Base-by-base conservation (phyloP, 1,140 invertebrate genomes). In the Drosophila simulans region DNA sequence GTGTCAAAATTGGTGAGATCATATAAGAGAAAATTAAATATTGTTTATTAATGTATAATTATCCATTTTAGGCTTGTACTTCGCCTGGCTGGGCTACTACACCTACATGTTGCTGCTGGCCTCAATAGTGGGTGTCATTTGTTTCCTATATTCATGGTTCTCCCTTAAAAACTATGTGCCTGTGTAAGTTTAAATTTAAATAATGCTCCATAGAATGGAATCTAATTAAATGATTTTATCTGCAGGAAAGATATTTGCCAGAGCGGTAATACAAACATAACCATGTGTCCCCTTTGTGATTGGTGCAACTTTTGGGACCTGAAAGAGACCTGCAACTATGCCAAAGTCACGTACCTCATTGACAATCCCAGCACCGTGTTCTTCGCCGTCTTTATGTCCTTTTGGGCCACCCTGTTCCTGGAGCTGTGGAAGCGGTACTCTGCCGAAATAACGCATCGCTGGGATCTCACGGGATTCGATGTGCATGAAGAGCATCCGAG, bases 71-170 rank as follows among this genome's bases (percentile, higher is more conserved):
- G 90, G 90, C 35, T 93, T 98, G 39, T 99, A 99, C 92, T 99
- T 99, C 92, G 98, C 98, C 5, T 99, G 98, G 98, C 93, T 99
- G 17, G 98, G 98, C 37, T 99, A 97, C 92, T 99, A 99, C 90
- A 99, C 98, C 0, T 95, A 96, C 48, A 97, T 98, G 95, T 92
- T 99, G 58, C 94, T 98, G n/a, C 95, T 96, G 4, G 96, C 98
- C 2, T 96, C 97, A 3, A 90, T 98, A 53, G 95, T 98, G 12
- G 97, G 97, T 2, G 82, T 98, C 1, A 92, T 96, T 4, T 97
- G 96, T 80, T 97, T 98, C 90, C 92, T 96, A 40, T 97, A 97
- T 91, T 97, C 97, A 13, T 94, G 95, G 45, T 91, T 94, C 13
- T 97, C 97, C 1, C 92, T 98, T 0, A 93, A 94, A 53, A 92